These are phyloP conservation scores for Anhinga rufa DNA, from an alignment of 2,113 vertebrate genomes.

Conservation along the genomic window DNA sequence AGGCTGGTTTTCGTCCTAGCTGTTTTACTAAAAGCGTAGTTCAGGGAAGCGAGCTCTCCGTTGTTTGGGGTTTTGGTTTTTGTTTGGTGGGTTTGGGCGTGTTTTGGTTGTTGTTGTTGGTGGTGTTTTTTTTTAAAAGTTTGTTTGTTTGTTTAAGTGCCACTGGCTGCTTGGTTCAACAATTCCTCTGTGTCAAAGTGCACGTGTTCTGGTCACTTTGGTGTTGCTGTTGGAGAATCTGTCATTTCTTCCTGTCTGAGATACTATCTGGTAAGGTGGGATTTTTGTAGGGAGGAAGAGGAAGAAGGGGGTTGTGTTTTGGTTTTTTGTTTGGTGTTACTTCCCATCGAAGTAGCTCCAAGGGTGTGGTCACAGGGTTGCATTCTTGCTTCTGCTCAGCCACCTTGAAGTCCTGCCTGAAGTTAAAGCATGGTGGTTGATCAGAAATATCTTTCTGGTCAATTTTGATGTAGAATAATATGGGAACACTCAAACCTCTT, in stretches of 20 bases:
- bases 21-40: neutral
- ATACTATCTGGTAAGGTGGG: neutral
- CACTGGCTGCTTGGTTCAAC: accelerated
- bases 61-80: neutral
- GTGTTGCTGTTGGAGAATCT: neutral
- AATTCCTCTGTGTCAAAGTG: neutral
- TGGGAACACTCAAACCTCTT: neutral
- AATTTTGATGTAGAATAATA: neutral
- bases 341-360: neutral
- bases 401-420: neutral
- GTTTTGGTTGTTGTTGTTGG: too few species aligned
- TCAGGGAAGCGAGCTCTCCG: neutral
- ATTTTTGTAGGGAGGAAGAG: neutral
- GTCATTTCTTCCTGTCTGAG: neutral
- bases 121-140: too few species aligned
- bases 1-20: neutral
- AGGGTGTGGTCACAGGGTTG: neutral
- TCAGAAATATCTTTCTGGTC: neutral
- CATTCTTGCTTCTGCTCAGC: neutral
- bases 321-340: neutral
- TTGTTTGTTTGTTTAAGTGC: neutral
- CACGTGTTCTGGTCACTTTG: neutral
- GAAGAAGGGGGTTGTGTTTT: too few species aligned
- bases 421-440: neutral
- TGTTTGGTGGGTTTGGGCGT: neutral